A percentile compares a stretch with the other conserved stretches of the same genome.
Conservation (phyloP, 2,797 vertebrate species). For the Lophotriccus pileatus region DNA sequence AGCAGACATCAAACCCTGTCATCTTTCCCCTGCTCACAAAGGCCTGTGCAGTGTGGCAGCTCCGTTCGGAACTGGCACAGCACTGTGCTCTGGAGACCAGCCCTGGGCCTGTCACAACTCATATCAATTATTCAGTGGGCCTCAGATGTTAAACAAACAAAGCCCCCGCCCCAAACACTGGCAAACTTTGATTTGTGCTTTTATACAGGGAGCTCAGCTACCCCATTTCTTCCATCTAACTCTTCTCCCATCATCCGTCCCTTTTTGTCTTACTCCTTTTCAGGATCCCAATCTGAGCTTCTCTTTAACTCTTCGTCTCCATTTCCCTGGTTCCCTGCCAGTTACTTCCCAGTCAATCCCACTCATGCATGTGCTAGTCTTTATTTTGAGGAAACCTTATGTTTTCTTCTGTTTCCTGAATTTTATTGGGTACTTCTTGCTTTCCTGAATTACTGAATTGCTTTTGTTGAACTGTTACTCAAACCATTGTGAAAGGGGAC, state of each 20-base stretch:
- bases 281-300: neutral
- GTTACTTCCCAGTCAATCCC: neutral
- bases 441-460: neutral
- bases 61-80: neutral
- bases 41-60: neutral
- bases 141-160: neutral
- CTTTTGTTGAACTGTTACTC: neutral
- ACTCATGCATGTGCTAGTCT: neutral
- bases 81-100: neutral
- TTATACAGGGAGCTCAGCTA: neutral
- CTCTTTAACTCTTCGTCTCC: neutral
- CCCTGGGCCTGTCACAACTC: neutral
- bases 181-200: neutral
- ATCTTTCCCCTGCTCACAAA: neutral
- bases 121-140: fast-evolving
- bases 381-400: neutral
- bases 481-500: neutral
- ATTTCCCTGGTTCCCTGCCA: neutral
- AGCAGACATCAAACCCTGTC: neutral
- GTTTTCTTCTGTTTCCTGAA: neutral
- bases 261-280: neutral
- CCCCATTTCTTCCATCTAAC: neutral
- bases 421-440: neutral
- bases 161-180: fast-evolving
- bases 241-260: neutral